Evolutionary conservation across 2,888 invertebrate species (phyloP), one percentile per base, ranked within the genome.

Genomic region (Diploptera punctata): DNA sequence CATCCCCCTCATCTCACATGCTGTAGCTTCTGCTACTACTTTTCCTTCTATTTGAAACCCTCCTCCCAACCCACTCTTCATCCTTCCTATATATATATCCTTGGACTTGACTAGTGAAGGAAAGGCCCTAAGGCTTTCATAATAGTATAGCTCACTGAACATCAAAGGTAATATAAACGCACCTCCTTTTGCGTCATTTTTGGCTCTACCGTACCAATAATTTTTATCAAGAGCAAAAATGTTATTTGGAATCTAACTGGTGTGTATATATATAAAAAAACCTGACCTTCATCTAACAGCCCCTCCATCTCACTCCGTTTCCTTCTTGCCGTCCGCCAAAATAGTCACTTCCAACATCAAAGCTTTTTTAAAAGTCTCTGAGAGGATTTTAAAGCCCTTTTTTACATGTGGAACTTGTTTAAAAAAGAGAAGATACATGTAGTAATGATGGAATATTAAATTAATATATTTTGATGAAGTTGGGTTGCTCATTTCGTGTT

Each of bases 141-240:
- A 61, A 62, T 72, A 67, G 26, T 61, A 67, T 61, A 68, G 47
- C 29, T 61, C 38, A 68, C 5, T 33, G 72, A 44, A 72, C 67
- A 67, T 67, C 72, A 72, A 72, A 72, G 72, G 44, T 68, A 47
- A 72, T 2, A 18, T 24, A 24, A 52, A 24, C 52, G 52, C 24
- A 24, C 52, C 52, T 52, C 3, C 52, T 52, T 24, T 24, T 52
- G 24, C 52, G 24, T 52, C 52, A 52, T 24, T 52, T 52, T 52
- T 52, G 52, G 52, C 52, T 24, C 52, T 13, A 52, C 9, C 19
- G 52, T 52, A 52, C 52, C 52, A 52, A 52, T 52, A 52, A 24
- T 49, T 18, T 52, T 52, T 52, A 52, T 24, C 52, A 52, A 52
- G 52, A 52, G 52, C 52, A 52, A 10, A 52, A 52, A 52, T 52